Base-by-base conservation (phyloP, 2,113 vertebrate genomes). In the Chitala chitala region DNA sequence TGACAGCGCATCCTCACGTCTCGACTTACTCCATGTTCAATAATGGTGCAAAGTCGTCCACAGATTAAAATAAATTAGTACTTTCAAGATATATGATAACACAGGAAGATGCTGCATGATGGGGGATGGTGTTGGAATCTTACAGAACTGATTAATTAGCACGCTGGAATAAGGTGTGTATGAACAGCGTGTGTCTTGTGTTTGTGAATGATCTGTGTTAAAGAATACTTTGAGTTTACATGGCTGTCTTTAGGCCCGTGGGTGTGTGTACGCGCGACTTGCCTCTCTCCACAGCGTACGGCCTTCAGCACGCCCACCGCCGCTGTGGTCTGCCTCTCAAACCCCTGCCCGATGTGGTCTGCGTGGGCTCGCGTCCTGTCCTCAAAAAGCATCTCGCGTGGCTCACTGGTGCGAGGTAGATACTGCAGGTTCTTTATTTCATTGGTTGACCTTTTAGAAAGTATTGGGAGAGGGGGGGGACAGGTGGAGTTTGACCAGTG, bases 381-480 rank as follows among this genome's bases (percentile, higher is more conserved):
- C 87, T 98, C 96, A 81, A 98, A 99, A 2, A 98, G 90, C 94
- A 98, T 93, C 87, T 98, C 96, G 68, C 96, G 92, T 77, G 96
- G 96, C 79, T 98, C 96, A 69, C 94, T 98, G 81, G 95, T 89
- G 87, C 96, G 91, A 89, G 96, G 96, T 92, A 99, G 94, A 82
- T 96, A 98, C 91, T 99, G 96, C 82, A 99, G 88, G 87, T 99
- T 99, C 94, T 96, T 99, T 71, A 99, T 98, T 90, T 98, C 96
- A 89, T 98, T 99, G 91, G 95, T 96, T 82, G 96, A 96, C 90
- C 96, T 98, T 69, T 38, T n/a, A n/a, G n/a, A n/a, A n/a, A n/a
- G n/a, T n/a, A n/a, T n/a, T 1, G 20, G 74, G 80, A 31, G 69
- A 55, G 74, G 29, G 69, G 71, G 58, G 74, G 56, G 10, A 20